Base-by-base conservation (phyloP, 2,888 invertebrate species). In the Cephus rjabovi region DNA sequence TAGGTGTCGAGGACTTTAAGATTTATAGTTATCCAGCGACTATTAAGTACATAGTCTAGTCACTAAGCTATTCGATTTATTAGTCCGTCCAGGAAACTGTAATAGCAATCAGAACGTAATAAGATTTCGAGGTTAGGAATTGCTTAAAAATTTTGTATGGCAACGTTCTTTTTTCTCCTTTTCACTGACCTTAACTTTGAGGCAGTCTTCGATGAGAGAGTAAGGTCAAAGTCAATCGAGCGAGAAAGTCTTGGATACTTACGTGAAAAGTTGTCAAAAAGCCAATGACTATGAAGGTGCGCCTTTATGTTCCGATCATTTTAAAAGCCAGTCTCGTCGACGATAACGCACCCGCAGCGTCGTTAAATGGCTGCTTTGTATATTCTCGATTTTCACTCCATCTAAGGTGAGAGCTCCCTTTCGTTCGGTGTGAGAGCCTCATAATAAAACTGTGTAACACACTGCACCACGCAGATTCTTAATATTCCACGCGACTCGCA, bases 401-500 rank as follows among this genome's bases (percentile, higher is more conserved):
- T 71, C 30, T 31, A 34, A 15, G 71, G 71, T 3, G 31, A 33
- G 30, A 15, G 71, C 30, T 71, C 71, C 34, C 4, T 71, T 34
- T 15, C 71, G 30, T 71, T 31, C 30, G 23, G 35, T 74, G 74
- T 35, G 30, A 35, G n/a, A 71, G 71, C 34, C 23, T 12, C 35
- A 15, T 35, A n/a, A 35, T 15, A 3, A 34, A 56, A 23, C 15
- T 56, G 56, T 23, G 9, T 56, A 2, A 56, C 1, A 23, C 40
- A 23, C 40, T 56, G 40, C 23, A 56, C 23, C 40, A 56, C 56
- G 2, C 23, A 23, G 9, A 56, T 56, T 56, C 77, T 87, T 86
- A 85, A 84, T 82, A 85, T 86, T 87, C 85, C 81, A 80, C 78
- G 77, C 84, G 37, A 31, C 15, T 23, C 69, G 81, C 75, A 80